Evolutionary conservation across 2,888 invertebrate species (phyloP).

Genomic region (Oxycera nigricornis): DNA sequence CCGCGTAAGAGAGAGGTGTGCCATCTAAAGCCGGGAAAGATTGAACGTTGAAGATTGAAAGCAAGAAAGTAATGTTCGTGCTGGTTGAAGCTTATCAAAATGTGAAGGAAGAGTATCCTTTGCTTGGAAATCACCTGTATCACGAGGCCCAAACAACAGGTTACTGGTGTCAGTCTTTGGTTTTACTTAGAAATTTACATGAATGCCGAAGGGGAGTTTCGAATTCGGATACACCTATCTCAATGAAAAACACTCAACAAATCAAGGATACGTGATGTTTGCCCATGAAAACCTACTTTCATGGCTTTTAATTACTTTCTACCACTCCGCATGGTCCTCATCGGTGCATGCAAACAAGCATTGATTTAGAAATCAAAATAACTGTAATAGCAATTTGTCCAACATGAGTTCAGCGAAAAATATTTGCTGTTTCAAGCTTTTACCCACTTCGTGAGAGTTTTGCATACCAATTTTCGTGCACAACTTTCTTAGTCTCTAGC

Average conservation of each 20-base stretch:
- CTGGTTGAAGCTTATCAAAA: not conserved
- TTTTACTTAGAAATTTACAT: not conserved
- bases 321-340: too few species aligned
- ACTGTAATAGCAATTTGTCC: not conserved
- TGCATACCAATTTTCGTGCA: not conserved
- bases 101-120: not conserved
- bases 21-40: constrained; percentile 1
- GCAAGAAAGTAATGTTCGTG: not conserved
- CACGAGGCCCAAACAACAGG: not conserved
- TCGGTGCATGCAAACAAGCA: too few species aligned
- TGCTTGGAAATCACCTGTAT: not conserved
- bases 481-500: not conserved
- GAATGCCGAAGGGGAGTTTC: not conserved
- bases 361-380: too few species aligned
- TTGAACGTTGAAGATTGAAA: constrained; percentile 26
- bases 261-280: too few species aligned
- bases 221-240: too few species aligned
- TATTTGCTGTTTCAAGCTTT: not conserved
- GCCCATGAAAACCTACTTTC: too few species aligned
- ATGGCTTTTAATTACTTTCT: too few species aligned
- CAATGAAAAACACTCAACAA: too few species aligned
- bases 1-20: not conserved
- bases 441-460: not conserved
- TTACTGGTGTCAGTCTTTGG: constrained; percentile 20
- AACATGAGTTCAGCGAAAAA: too few species aligned